Percentiles rank a stretch among this genome's conserved stretches.
These are phyloP conservation scores for Merops nubicus DNA, from an alignment of 2,113 vertebrate genomes.

Conservation along the genomic window DNA sequence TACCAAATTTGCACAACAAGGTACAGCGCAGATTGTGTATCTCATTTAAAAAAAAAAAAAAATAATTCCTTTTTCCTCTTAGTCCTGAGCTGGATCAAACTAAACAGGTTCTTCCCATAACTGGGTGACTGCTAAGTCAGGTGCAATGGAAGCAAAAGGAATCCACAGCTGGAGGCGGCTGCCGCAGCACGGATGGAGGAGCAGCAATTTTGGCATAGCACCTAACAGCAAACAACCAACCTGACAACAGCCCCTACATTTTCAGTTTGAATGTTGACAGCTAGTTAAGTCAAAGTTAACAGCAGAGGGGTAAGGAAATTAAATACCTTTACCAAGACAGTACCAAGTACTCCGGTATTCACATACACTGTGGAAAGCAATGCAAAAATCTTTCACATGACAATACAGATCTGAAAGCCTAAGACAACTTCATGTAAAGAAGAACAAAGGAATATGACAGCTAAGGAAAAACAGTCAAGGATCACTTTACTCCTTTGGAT, in stretches of 20 bases:
- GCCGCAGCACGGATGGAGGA: fast-evolving
- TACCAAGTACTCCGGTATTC: neutral
- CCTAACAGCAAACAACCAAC: neutral
- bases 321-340: neutral
- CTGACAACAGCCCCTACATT: neutral
- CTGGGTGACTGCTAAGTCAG: neutral
- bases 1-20: neutral
- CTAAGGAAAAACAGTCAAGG: neutral
- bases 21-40: neutral
- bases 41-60: neutral
- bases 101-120: neutral
- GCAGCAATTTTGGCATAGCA: neutral
- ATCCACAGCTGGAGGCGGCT: neutral
- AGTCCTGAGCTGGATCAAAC: neutral
- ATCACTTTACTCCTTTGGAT: conserved; percentile 10
- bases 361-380: fast-evolving
- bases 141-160: neutral
- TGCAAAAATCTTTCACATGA: fast-evolving
- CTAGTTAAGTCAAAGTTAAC: neutral
- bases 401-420: neutral
- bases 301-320: neutral
- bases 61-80: neutral
- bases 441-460: neutral
- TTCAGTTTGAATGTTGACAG: neutral
- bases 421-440: neutral